phyloP scores from a whole-genome alignment of 2,888 invertebrate species.

The Netelia inedita region DNA sequence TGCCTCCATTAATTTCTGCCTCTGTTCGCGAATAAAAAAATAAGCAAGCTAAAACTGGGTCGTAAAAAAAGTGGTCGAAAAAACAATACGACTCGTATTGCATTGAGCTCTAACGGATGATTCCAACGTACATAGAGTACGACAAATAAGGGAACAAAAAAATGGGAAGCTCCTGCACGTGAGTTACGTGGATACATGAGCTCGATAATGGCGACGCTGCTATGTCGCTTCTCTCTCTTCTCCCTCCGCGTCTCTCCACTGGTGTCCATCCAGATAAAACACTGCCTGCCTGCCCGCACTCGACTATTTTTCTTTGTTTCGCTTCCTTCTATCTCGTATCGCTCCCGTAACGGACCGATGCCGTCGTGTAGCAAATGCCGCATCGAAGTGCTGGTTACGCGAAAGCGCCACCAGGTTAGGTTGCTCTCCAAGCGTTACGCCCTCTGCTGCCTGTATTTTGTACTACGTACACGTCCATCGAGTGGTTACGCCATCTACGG shows the following conservation, averaged over 20 bases:
- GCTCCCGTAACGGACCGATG: slow-evolving; percentile 47
- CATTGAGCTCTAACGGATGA: slow-evolving; percentile 46
- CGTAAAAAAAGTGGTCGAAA: background rate
- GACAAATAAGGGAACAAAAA: slow-evolving; percentile 15
- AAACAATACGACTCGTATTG: slow-evolving; percentile 15
- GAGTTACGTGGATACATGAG: slow-evolving; percentile 48
- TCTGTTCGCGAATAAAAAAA: background rate
- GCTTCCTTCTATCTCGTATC: slow-evolving; percentile 32
- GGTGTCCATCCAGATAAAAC: slow-evolving; percentile 60
- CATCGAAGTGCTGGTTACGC: slow-evolving; percentile 25
- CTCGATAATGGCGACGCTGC: slow-evolving; percentile 52
- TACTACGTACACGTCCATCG: background rate
- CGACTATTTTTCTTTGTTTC: slow-evolving; percentile 34
- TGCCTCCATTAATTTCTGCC: background rate
- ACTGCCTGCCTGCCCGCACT: slow-evolving; percentile 33
- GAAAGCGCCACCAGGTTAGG: slow-evolving; percentile 19
- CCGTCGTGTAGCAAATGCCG: slow-evolving; percentile 32
- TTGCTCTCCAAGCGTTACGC: background rate
- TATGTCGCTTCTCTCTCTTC: slow-evolving; percentile 16
- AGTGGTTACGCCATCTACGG: background rate
- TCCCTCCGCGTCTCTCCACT: background rate
- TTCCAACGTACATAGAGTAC: slow-evolving; percentile 23
- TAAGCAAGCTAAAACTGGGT: background rate
- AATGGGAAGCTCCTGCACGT: slow-evolving; percentile 21
- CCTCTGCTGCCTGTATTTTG: background rate